Conservation (phyloP, 2,888 invertebrate genomes). For the Clivina fossor region DNA sequence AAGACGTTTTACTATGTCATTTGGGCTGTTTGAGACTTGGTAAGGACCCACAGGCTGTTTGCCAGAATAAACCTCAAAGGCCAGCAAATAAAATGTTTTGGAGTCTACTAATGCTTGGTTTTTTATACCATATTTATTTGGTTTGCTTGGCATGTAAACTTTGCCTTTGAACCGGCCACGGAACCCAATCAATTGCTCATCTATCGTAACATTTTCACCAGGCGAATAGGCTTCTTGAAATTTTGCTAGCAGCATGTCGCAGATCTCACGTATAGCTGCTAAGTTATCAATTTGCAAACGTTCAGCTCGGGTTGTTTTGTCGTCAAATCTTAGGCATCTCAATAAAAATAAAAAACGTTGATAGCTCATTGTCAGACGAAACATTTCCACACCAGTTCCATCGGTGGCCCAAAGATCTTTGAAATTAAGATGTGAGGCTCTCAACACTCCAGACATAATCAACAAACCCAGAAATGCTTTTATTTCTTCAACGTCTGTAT, state of each 20-base stretch:
- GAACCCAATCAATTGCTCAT: conserved; percentile 9
- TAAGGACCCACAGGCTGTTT: conserved; percentile 31
- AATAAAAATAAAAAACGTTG: conserved; percentile 10
- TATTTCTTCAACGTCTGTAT: too few species aligned
- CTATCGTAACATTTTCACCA: too few species aligned
- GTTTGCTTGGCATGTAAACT: conserved; percentile 29
- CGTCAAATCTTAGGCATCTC: conserved; percentile 4
- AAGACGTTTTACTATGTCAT: conserved; percentile 30
- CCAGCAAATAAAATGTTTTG: conserved; percentile 33
- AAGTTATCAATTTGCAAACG: not conserved
- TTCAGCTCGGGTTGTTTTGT: conserved; percentile 1
- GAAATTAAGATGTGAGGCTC: conserved; percentile 13
- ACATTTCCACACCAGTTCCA: conserved; percentile 10
- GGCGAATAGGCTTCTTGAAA: too few species aligned
- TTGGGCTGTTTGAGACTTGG: conserved; percentile 4
- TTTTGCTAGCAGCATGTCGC: too few species aligned
- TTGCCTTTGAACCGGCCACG: conserved; percentile 12
- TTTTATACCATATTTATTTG: conserved; percentile 35
- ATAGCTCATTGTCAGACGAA: conserved; percentile 10
- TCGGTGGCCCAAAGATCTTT: conserved; percentile 8
- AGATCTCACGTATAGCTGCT: too few species aligned
- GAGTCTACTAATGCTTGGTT: conserved; percentile 31
- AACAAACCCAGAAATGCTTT: conserved; percentile 18
- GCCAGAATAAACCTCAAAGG: conserved; percentile 22
- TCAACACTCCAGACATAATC: conserved; percentile 5